Percentiles rank a stretch among this genome's conserved stretches.
These are phyloP conservation scores for Lepus oiostolus DNA, from an alignment of 2,797 vertebrate genomes.

Conservation along the genomic window DNA sequence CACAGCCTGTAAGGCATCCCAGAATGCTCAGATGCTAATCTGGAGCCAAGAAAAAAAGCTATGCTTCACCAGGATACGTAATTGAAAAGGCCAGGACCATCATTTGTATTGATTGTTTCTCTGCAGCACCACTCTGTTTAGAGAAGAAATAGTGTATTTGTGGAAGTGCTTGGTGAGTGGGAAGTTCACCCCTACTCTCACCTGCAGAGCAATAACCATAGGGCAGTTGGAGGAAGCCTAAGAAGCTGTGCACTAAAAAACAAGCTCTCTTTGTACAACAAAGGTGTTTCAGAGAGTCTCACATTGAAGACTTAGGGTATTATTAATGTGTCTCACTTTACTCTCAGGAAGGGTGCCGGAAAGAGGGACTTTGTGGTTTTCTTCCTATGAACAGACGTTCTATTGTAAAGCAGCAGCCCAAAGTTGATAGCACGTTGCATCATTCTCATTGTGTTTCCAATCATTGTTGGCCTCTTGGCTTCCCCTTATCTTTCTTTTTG, in stretches of 20 bases:
- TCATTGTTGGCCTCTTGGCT: not conserved
- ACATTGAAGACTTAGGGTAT: conserved; percentile 1
- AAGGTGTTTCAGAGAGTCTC: conserved; percentile 49
- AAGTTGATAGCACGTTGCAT: not conserved
- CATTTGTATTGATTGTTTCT: conserved; percentile 8
- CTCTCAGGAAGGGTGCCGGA: conserved; percentile 28
- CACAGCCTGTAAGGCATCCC: not conserved
- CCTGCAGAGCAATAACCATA: not conserved
- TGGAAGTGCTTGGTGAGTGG: not conserved
- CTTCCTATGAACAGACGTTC: conserved; percentile 62
- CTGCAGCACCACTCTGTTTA: not conserved
- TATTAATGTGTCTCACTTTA: conserved; percentile 52
- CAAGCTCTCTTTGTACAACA: conserved; percentile 32
- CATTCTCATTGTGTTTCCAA: not conserved
- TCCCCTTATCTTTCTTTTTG: not conserved
- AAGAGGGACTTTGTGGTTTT: conserved; percentile 62
- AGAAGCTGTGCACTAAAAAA: not conserved
- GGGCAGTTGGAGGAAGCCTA: not conserved
- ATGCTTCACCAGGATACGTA: not conserved
- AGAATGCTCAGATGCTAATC: not conserved
- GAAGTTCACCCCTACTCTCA: not conserved
- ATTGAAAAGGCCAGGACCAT: not conserved
- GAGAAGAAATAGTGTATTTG: not conserved
- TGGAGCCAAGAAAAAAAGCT: not conserved
- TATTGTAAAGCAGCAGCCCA: conserved; percentile 11